Evolutionary conservation across 2,888 invertebrate species (phyloP).

Genomic region (Argyresthia albistria): DNA sequence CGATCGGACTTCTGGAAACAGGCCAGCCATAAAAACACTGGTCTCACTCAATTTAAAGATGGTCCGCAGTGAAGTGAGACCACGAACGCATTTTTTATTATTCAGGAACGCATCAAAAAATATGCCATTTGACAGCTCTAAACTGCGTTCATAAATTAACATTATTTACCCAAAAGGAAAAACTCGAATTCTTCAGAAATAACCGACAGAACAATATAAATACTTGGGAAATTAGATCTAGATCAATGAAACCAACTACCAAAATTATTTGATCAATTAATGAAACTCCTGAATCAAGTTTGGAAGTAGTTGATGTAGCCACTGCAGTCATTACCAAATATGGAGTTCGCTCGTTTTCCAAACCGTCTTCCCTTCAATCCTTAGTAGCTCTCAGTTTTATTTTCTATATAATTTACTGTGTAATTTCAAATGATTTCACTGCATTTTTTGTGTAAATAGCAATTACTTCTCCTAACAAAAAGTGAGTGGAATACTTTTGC

Average conservation of each 20-base stretch:
- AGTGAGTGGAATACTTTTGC: conserved; percentile 48
- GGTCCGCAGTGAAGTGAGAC: too few relatives aligned
- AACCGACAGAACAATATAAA: neutral
- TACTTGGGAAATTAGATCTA: neutral
- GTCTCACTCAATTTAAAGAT: too few relatives aligned
- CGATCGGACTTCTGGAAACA: too few relatives aligned
- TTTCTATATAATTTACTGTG: conserved; percentile 43
- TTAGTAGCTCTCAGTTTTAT: conserved; percentile 67
- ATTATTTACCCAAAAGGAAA: conserved; percentile 19
- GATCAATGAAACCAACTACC: neutral
- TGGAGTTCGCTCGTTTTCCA: conserved; percentile 77
- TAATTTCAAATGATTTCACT: conserved; percentile 66
- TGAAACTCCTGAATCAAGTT: neutral
- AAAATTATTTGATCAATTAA: too few relatives aligned
- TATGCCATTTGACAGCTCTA: conserved; percentile 14
- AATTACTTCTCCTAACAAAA: conserved; percentile 44
- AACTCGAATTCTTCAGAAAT: conserved; percentile 15
- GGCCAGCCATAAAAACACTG: too few relatives aligned
- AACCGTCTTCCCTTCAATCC: conserved; percentile 72
- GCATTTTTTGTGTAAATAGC: conserved; percentile 53
- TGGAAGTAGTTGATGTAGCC: conserved; percentile 33
- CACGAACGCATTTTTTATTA: neutral
- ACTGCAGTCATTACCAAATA: conserved; percentile 78
- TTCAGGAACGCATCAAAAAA: conserved; percentile 16
- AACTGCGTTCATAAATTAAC: conserved; percentile 41